Evolutionary conservation across 2,113 vertebrate genomes (phyloP), one percentile per base, ranked within the genome.

Genomic region (Delphinus delphis): DNA sequence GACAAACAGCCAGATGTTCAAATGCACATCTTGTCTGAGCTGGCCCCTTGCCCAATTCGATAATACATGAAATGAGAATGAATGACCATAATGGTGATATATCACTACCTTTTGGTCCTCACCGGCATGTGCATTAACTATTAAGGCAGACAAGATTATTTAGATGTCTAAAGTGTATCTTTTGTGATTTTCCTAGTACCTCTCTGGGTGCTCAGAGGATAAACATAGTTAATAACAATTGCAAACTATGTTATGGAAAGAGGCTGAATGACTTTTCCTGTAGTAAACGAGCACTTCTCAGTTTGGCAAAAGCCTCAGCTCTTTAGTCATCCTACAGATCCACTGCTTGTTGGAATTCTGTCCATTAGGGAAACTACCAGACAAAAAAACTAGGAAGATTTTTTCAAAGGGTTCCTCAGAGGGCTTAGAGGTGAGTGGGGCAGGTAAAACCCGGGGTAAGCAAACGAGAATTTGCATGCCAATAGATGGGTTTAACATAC

Each of bases 391-490:
- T 68, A 23, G 50, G 90, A 79, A 82, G 14, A 50, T 58, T 60
- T 77, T 95, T 87, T 85, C 83, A 74, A 91, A 26, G 21, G 4
- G 90, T 95, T 89, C 76, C 68, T 80, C 47, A 47, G 31, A 62
- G 82, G 18, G 65, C 33, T 31, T 20, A 58, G 89, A 18, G 26
- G 10, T 33, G 33, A 96, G 74, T n/a, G 28, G 5, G 31, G 20
- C 76, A 88, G 26, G 70, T 96, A 85, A 95, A 96, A 74, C 15
- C 38, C 31, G 38, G 25, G 53, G 26, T 73, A 50, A 81, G 92
- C 81, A 97, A 96, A 92, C 58, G 82, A 58, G 0, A 92, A 97
- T 97, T 97, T 96, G 68, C 96, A 97, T 81, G 62, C 94, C 80
- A 97, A 97, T 47, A 82, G 76, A 38, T 23, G 71, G 1, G 20